Evolutionary conservation across 2,888 invertebrate genomes (phyloP), one percentile per base, ranked within the genome.

Genomic region (Gari tellinella): DNA sequence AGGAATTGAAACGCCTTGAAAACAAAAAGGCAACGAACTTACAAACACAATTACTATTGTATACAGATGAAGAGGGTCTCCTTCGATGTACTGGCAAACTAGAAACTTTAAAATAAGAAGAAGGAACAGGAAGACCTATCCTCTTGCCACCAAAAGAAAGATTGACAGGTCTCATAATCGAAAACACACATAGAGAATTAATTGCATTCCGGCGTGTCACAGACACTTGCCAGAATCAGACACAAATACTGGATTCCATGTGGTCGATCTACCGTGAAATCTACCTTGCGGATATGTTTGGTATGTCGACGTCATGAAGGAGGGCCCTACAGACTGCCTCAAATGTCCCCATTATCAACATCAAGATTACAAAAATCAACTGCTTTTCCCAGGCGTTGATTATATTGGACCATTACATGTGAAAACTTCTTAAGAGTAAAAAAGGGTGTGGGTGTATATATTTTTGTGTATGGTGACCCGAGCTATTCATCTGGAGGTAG

Each of bases 401-500:
- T 68, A 62, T 49, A 19, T 62, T 0, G 62, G 69, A 31, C 65
- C 51, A 17, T 19, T 65, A 7, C 41, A 65, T 26, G 41, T 56
- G 5, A 64, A 64, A 56, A 21, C 37, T 26, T 10, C 4, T 19
- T n/a, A 43, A 14, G 63, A 31, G 12, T 2, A 15, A 15, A 48
- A 49, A 37, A 61, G 49, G 40, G 61, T 61, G 38, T 61, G 61
- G 61, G 43, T 62, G 15, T 48, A 60, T 60, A 37, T 67, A n/a
- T 67, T 60, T 38, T 52, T 60, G 23, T 67, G 66, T 40, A 25
- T 67, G 26, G 48, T 53, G 8, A 67, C 66, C 12, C 26, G 66
- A 23, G 66, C 60, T 7, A 46, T 67, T 21, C 66, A 67, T 23
- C 21, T 65, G 26, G 51, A 65, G 21, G 12, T 65, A 43, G 51